These are phyloP conservation scores for Rhysida immarginata DNA, from an alignment of 1,140 invertebrate genomes.

Conservation along the genomic window DNA sequence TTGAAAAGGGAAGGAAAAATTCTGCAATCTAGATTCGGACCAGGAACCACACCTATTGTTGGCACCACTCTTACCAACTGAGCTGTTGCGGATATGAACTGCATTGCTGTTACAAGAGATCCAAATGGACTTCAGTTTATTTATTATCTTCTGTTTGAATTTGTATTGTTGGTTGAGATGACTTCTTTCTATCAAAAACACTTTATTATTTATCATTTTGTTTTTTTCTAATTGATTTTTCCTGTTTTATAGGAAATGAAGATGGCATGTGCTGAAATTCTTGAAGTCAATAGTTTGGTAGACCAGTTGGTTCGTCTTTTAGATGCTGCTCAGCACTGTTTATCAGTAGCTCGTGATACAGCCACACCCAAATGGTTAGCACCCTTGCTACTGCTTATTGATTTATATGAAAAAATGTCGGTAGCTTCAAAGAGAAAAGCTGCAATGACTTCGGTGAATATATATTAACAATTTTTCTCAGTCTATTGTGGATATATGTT, in stretches of 20 bases:
- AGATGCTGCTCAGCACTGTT: slow-evolving; percentile 24
- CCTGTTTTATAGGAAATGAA: slow-evolving; percentile 46
- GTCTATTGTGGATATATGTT: background rate
- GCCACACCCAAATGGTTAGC: slow-evolving; percentile 64
- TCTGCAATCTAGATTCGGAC: too few relatives aligned
- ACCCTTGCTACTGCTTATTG: slow-evolving; percentile 56
- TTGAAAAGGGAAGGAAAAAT: too few relatives aligned
- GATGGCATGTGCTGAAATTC: slow-evolving; percentile 42
- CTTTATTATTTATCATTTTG: background rate
- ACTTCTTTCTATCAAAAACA: too few relatives aligned
- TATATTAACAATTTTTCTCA: background rate
- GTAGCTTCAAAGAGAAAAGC: slow-evolving; percentile 50
- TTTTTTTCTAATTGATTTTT: background rate
- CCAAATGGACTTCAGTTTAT: too few relatives aligned
- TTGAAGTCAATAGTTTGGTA: slow-evolving; percentile 32
- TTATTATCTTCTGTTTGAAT: too few relatives aligned
- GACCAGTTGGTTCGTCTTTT: slow-evolving; percentile 40
- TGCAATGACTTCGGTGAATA: slow-evolving; percentile 46
- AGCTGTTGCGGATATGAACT: too few relatives aligned
- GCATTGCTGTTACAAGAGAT: too few relatives aligned
- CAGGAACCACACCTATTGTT: too few relatives aligned
- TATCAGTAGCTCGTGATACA: slow-evolving; percentile 18
- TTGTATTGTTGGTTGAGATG: too few relatives aligned
- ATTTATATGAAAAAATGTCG: slow-evolving; percentile 65
- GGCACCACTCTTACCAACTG: too few relatives aligned